Base-by-base conservation (phyloP, 2,113 vertebrate species). In the Grammomys surdaster region DNA sequence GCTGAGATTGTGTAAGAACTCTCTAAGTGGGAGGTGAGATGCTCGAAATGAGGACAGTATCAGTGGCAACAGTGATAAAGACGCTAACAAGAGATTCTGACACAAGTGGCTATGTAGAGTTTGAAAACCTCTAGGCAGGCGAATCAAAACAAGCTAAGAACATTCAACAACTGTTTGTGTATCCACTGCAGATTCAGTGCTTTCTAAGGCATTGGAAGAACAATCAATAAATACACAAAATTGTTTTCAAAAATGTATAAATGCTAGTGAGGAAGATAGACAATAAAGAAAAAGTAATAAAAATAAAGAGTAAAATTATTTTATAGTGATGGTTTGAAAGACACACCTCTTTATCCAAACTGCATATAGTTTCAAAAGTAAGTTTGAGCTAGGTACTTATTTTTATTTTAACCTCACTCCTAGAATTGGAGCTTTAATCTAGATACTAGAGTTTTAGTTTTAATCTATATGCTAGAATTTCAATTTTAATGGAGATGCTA, bases 81-180 rank as follows among this genome's bases (percentile, higher is more conserved):
- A 56, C 43, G 26, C 11, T 73, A 24, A n/a, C 14, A 28, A 81
- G 6, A 60, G 43, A 19, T 58, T 56, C 36, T 72, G n/a, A 78
- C 22, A 28, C 7, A 89, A 65, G 28, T n/a, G 36, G n/a, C 14
- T 3, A n/a, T 1, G 51, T 2, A 5, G 43, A 91, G 70, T 24
- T 40, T 46, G 51, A 77, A 80, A 95, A 51, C 58, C 40, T 56
- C 13, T 46, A n/a, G 0, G 20, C 7, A 7, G 26, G 26, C 91
- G 13, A 82, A 67, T 10, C 91, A 89, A 94, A 86, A 85, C 88
- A 56, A 36, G 40, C 67, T 95, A 95, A 82, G 63, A 82, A 90
- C 9, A 46, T 51, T 51, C 4, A 76, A 36, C 17, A 81, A 70
- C 0, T 89, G 48, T 51, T 75, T 78, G 22, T 40, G 3, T 46